phyloP scores from a whole-genome alignment of 2,888 invertebrate species.

The Pasiphila rectangulata region DNA sequence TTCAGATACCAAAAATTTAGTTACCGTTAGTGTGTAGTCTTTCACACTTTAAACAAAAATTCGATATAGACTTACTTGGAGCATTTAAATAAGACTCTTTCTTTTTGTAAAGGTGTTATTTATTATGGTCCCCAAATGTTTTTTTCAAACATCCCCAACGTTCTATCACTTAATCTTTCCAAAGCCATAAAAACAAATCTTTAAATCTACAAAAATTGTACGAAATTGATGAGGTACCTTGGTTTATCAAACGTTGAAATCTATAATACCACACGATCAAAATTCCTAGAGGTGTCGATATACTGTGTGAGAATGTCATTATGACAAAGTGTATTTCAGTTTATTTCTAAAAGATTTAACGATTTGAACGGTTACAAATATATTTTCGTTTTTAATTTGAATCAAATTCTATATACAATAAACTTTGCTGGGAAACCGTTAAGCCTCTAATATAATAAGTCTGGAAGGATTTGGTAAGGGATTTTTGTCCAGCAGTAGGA shows the following conservation, averaged over 20 bases:
- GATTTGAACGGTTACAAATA: not conserved
- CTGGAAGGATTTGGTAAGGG: too few species aligned
- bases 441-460: too few species aligned
- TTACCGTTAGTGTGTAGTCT: too few species aligned
- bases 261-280: conserved; percentile 65
- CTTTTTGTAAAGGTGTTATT: conserved; percentile 60
- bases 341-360: not conserved
- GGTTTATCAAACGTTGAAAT: conserved; percentile 66
- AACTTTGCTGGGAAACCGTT: too few species aligned
- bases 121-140: conserved; percentile 64
- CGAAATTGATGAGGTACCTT: conserved; percentile 74
- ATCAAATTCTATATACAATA: too few species aligned
- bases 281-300: conserved; percentile 80
- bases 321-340: not conserved
- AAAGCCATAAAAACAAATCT: conserved; percentile 74
- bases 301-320: conserved; percentile 59
- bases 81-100: conserved; percentile 19
- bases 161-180: conserved; percentile 76
- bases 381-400: too few species aligned
- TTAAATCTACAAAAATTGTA: conserved; percentile 76
- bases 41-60: too few species aligned
- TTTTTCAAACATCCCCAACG: conserved; percentile 61
- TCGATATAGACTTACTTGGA: conserved; percentile 1
- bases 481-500: too few species aligned
- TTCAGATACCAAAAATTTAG: too few species aligned